These are phyloP conservation scores for Botia kubotai DNA, from an alignment of 2,797 vertebrate species.

Conservation along the genomic window DNA sequence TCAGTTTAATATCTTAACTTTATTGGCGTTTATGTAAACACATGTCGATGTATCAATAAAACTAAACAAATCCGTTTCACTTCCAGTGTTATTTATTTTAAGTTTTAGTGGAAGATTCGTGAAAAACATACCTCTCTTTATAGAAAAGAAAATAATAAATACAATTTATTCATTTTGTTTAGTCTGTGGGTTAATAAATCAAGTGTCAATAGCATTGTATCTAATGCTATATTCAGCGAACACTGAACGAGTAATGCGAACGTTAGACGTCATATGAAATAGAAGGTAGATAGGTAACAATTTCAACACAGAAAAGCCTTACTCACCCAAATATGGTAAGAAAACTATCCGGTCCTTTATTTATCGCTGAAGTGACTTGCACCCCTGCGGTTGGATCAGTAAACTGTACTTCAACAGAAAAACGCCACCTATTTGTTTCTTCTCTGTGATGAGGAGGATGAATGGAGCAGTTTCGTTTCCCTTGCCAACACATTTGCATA, in stretches of 20 bases:
- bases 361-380: conserved; percentile 37
- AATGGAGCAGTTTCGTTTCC: conserved; percentile 79
- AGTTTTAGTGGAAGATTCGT: conserved; percentile 4
- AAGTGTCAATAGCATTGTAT: background rate
- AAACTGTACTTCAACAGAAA: conserved; percentile 49
- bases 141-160: background rate
- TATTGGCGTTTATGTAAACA: background rate
- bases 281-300: conserved; percentile 16
- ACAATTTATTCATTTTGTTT: background rate
- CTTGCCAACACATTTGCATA: conserved; percentile 78
- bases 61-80: background rate
- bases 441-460: conserved; percentile 66
- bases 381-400: conserved; percentile 41
- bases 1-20: background rate
- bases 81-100: background rate
- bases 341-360: conserved; percentile 42
- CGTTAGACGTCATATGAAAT: background rate
- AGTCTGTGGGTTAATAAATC: background rate
- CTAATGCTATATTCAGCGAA: conserved; percentile 7
- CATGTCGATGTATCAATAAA: background rate
- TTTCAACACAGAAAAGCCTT: conserved; percentile 27
- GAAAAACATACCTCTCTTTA: background rate
- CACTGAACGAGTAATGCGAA: background rate
- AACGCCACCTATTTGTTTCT: conserved; percentile 47
- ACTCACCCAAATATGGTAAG: conserved; percentile 57